phyloP scores from a whole-genome alignment of 2,113 vertebrate genomes.

The Athene noctua region DNA sequence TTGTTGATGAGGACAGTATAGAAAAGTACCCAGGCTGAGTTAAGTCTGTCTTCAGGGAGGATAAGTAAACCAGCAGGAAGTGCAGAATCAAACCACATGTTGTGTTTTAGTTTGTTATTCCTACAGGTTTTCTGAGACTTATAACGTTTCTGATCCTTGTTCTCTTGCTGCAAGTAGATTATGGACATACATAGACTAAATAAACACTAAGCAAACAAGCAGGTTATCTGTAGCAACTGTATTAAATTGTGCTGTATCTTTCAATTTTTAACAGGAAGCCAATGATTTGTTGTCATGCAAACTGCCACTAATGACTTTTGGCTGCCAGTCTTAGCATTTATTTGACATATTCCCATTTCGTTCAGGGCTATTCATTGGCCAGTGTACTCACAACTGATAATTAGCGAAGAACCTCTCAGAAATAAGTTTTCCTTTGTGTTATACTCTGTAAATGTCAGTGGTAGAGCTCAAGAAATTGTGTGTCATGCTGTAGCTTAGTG shows the following conservation, averaged over 20 bases:
- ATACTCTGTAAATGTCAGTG: not conserved
- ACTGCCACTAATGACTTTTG: slow-evolving; percentile 6
- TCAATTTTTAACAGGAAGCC: not conserved
- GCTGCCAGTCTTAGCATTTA: slow-evolving; percentile 19
- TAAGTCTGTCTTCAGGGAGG: not conserved
- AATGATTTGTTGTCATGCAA: slow-evolving; percentile 31
- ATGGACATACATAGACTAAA: not conserved
- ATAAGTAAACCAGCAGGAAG: not conserved
- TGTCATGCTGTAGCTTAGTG: not conserved
- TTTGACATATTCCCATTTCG: not conserved
- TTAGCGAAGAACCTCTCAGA: not conserved
- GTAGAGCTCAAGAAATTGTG: not conserved
- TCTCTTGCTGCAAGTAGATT: not conserved
- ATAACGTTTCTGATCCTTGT: not conserved
- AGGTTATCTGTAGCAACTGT: not conserved
- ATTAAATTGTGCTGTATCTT: not conserved
- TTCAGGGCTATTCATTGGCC: slow-evolving; percentile 6
- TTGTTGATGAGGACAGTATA: not conserved
- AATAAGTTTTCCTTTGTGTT: not conserved
- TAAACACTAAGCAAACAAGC: not conserved
- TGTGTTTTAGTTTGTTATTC: not conserved
- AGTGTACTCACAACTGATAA: not conserved
- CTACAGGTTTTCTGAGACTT: not conserved
- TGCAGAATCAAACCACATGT: not conserved
- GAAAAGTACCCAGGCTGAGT: not conserved